Evolutionary conservation across 2,888 invertebrate genomes (phyloP), one percentile per base, ranked within the genome.

Genomic region (Pristionchus fissidentatus): DNA sequence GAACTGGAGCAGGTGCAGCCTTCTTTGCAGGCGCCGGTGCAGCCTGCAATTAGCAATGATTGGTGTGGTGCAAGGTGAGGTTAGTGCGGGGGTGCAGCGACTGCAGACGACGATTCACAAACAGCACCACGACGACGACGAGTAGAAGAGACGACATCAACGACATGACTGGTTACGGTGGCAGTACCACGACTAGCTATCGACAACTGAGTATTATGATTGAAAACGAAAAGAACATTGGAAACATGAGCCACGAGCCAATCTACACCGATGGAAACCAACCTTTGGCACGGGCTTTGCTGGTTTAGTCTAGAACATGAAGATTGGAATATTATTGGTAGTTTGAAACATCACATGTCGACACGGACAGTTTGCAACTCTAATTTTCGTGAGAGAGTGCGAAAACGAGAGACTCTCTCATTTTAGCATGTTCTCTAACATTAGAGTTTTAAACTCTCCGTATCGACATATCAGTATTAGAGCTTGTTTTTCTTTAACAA

Each of bases 81-180:
- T 66, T 66, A 66, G 66, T 66, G 38, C 66, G 66, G 15, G 35
- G 38, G 66, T 66, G 66, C 38, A 66, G 38, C 66, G 15, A 66
- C 66, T 5, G 38, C 66, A 38, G 66, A 66, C 66, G 66, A 66
- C 66, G 35, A 15, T 66, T 60, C 55, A n/a, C 55, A 8, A 29
- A 60, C 60, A 60, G 4, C 60, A 60, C n/a, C 73, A 73, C 43
- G 43, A 73, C 73, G 73, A 73, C 41, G 70, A 70, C 10, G 46
- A 46, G 26, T 32, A 41, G 46, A 29, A 46, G 29, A 22, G 73
- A 73, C 49, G 49, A n/a, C n/a, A n/a, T n/a, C n/a, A n/a, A n/a
- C n/a, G 60, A 60, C 10, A 55, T 38, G 66, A 66, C 66, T 35
- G 66, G 70, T 73, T 73, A 73, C 73, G 43, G 73, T 73, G n/a